A percentile compares a stretch with the other conserved stretches of the same genome.
Evolutionary conservation across 2,113 vertebrate species (phyloP).

Genomic region (Atherinomorus stipes): DNA sequence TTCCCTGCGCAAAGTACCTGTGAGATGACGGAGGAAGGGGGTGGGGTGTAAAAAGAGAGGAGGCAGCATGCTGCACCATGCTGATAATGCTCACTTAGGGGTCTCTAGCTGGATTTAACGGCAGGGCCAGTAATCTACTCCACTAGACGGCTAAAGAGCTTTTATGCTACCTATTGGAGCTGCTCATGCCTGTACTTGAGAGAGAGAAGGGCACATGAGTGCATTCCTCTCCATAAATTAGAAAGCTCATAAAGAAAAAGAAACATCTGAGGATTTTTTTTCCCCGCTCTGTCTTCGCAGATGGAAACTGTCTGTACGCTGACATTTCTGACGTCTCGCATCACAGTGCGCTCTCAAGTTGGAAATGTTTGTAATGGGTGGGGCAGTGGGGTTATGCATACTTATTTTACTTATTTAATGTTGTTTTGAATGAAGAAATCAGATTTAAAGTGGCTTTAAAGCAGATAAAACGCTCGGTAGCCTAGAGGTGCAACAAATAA

Average conservation of each 20-base stretch:
- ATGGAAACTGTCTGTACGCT: slow-evolving; percentile 51
- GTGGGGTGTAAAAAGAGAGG: slow-evolving; percentile 29
- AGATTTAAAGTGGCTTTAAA: background rate
- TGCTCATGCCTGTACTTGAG: slow-evolving; percentile 72
- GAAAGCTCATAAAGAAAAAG: slow-evolving; percentile 67
- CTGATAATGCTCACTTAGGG: slow-evolving; percentile 79
- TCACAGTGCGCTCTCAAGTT: background rate
- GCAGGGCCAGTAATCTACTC: slow-evolving; percentile 79
- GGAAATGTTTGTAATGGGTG: background rate
- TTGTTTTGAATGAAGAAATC: background rate
- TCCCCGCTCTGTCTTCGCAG: slow-evolving; percentile 13
- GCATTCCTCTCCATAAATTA: slow-evolving; percentile 80
- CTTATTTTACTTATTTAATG: background rate
- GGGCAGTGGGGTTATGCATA: background rate
- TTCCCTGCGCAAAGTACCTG: slow-evolving; percentile 47
- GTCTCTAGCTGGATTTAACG: slow-evolving; percentile 80
- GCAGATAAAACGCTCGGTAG: too few species aligned
- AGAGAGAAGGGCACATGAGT: slow-evolving; percentile 70
- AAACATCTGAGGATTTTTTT: slow-evolving; percentile 40
- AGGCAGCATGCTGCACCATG: slow-evolving; percentile 73
- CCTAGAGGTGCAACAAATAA: too few species aligned
- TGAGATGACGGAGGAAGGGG: slow-evolving; percentile 9
- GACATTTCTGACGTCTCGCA: slow-evolving; percentile 24
- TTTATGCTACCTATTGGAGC: slow-evolving; percentile 77
- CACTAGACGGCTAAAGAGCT: slow-evolving; percentile 83